Evolutionary conservation across 2,113 vertebrate genomes (phyloP).

Genomic region (Gulo gulo): DNA sequence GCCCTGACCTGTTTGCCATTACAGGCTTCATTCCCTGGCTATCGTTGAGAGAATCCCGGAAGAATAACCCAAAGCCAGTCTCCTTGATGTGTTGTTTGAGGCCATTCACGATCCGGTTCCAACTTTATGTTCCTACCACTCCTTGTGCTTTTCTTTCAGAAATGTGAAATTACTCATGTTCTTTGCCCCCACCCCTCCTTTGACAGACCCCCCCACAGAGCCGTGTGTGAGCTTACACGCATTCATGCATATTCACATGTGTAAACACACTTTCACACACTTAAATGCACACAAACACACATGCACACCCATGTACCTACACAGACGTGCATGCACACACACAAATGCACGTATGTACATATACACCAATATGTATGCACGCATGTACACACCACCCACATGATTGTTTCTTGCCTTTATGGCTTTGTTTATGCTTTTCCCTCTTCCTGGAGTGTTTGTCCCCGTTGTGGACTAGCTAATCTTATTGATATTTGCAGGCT

Average conservation of each 20-base stretch:
- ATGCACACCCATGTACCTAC: neutral
- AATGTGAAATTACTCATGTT: neutral
- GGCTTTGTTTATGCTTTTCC: neutral
- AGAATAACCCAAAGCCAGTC: neutral
- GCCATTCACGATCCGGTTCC: neutral
- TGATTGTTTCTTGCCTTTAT: neutral
- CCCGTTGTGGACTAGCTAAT: neutral
- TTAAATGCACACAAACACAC: neutral
- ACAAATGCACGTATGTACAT: fast-evolving
- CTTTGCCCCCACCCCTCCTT: neutral
- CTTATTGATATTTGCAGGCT: neutral
- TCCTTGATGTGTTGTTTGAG: neutral
- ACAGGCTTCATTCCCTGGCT: fast-evolving
- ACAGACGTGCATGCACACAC: neutral
- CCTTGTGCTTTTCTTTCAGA: neutral
- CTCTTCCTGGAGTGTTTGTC: neutral
- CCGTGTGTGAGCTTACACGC: neutral
- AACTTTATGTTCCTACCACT: neutral
- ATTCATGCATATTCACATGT: neutral
- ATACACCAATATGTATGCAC: neutral
- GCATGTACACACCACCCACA: too few species aligned
- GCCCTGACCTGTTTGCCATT: neutral
- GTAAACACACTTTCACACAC: neutral
- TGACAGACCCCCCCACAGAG: neutral
- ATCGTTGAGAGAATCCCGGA: neutral